Conservation (phyloP, 2,113 vertebrate genomes). For the Xenopus tropicalis region UCB_Xtro_10.0 CM004443.2:16089501-16090000, state of each 20-base stretch:
- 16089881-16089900: constrained; percentile 60
- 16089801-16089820: constrained; percentile 77
- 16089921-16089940: constrained; percentile 70
- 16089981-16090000: not conserved
- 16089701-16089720: constrained; percentile 45
- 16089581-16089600: too few relatives aligned
- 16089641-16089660: not conserved
- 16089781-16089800: constrained; percentile 74
- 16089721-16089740: constrained; percentile 53
- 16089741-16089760: constrained; percentile 65
- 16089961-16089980: not conserved
- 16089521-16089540: too few relatives aligned
- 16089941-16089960: constrained; percentile 59
- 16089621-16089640: too few relatives aligned
- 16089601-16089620: too few relatives aligned
- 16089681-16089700: constrained; percentile 44
- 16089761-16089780: constrained; percentile 61
- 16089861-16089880: constrained; percentile 60
- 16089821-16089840: constrained; percentile 66
- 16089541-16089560: too few relatives aligned
- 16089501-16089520: too few relatives aligned
- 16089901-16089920: constrained; percentile 75
- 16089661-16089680: constrained; percentile 44
- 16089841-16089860: constrained; percentile 70
- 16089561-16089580: too few relatives aligned